Percentiles rank a stretch among this genome's conserved stretches.
Evolutionary conservation across 2,113 vertebrate genomes (phyloP).

Genomic region (Coptodon bakossiorum): DNA sequence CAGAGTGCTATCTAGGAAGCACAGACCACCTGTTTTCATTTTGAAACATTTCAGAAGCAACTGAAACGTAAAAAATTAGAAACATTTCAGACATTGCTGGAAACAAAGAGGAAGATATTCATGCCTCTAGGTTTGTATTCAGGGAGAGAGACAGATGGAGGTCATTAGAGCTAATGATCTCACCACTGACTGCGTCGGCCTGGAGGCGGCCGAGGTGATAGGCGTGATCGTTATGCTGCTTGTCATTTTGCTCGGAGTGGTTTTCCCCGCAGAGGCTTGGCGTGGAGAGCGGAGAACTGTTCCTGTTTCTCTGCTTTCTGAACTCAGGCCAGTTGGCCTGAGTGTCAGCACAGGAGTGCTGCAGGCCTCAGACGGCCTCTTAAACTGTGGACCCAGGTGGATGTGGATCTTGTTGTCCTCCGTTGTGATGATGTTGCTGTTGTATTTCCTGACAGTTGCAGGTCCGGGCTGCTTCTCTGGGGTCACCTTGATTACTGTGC

Average conservation of each 20-base stretch:
- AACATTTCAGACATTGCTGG: constrained; percentile 13
- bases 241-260: constrained; percentile 79
- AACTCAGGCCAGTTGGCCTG: constrained; percentile 64
- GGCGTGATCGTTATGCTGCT: constrained; percentile 95
- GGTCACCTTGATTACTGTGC: constrained; percentile 83
- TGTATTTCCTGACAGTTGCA: constrained; percentile 75
- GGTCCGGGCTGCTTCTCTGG: constrained; percentile 81
- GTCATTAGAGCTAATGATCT: constrained; percentile 52
- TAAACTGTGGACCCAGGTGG: constrained; percentile 85
- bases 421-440: constrained; percentile 85
- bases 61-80: constrained; percentile 62
- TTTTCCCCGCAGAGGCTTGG: constrained; percentile 50
- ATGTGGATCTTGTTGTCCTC: constrained; percentile 99
- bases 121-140: not conserved
- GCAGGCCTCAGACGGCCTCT: constrained; percentile 72
- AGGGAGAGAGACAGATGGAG: not conserved
- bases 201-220: constrained; percentile 73
- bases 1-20: constrained; percentile 57
- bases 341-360: constrained; percentile 72
- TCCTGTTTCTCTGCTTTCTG: constrained; percentile 80
- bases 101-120: not conserved
- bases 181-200: constrained; percentile 83
- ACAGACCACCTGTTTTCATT: constrained; percentile 61
- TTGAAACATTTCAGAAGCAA: constrained; percentile 55
- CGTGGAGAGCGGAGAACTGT: constrained; percentile 82